Evolutionary conservation across 2,113 vertebrate genomes (phyloP).

Genomic region (Takifugu flavidus): DNA sequence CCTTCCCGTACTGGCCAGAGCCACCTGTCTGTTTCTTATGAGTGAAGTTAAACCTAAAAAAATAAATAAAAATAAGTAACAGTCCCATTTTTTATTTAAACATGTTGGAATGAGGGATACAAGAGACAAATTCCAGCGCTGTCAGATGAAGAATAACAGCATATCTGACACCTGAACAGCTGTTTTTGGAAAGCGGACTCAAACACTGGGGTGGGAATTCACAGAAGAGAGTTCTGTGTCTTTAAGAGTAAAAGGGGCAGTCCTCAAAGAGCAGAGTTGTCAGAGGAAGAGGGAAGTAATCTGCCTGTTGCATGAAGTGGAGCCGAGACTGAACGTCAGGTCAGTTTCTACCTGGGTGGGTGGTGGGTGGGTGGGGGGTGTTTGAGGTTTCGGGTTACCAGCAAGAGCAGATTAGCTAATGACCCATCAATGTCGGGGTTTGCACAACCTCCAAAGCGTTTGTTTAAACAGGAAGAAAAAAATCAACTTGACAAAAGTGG

Average conservation of each 20-base stretch:
- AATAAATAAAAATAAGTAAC: neutral
- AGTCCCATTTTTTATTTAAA: neutral
- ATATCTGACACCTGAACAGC: no score
- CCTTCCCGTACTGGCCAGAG: conserved; percentile 92
- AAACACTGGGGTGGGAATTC: neutral
- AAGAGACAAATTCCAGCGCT: neutral
- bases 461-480: no score
- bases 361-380: neutral
- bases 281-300: conserved; percentile 57
- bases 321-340: conserved; percentile 13
- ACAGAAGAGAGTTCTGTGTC: conserved; percentile 45
- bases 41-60: conserved; percentile 89
- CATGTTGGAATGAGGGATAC: neutral
- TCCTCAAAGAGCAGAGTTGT: conserved; percentile 4
- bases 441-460: neutral
- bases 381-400: conserved; percentile 4
- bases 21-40: conserved; percentile 94
- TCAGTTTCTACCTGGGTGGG: conserved; percentile 7
- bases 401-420: conserved; percentile 15
- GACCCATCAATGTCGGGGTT: neutral
- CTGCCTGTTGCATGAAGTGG: conserved; percentile 7
- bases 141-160: no score
- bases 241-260: conserved; percentile 72
- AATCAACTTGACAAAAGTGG: no score
- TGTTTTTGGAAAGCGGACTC: neutral